Evolutionary conservation across 2,888 invertebrate genomes (phyloP), one percentile per base, ranked within the genome.

Genomic region (Spodoptera exigua): DNA sequence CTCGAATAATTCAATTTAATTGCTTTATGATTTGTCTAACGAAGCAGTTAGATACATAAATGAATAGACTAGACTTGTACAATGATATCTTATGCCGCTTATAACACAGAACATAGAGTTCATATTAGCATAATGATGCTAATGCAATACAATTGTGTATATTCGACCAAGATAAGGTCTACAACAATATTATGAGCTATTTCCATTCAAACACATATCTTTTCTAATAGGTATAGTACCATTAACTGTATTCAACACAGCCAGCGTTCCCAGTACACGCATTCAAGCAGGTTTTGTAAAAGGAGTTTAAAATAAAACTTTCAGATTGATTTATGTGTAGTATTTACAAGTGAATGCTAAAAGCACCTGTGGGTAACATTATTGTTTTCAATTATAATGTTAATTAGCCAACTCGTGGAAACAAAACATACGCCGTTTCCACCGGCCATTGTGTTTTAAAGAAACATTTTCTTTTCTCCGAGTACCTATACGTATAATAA

Each of bases 311-410:
- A 27, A 68, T 68, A 57, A 62, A 61, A 63, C 27, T 61, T 49
- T 11, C 13, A 47, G 11, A 53, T 52, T 59, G 43, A 64, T 64
- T 55, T 64, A 63, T 47, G 51, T 39, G 27, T 40, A 46, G 45
- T 52, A 75, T 77, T 74, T 64, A 60, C 67, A 70, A 70, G 48
- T 66, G 63, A 75, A 70, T 70, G 37, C 59, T 40, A 27, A 27
- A 52, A 45, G 71, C 68, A 69, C 73, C 65, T 60, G 69, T 61
- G 41, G 63, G 59, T 63, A 46, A 35, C 39, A 54, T 56, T 40
- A 61, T 61, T 75, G 67, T 74, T 52, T 70, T 55, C 58, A 40
- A 67, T 75, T 74, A 67, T 74, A 44, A 77, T 77, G 67, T 53
- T 70, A 64, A 76, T 52, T 41, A 60, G 13, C 27, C 10, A 62